Percentiles rank a stretch among this genome's conserved stretches.
These are phyloP conservation scores for Phaedon cochleariae DNA, from an alignment of 2,888 invertebrate species.

Conservation along the genomic window DNA sequence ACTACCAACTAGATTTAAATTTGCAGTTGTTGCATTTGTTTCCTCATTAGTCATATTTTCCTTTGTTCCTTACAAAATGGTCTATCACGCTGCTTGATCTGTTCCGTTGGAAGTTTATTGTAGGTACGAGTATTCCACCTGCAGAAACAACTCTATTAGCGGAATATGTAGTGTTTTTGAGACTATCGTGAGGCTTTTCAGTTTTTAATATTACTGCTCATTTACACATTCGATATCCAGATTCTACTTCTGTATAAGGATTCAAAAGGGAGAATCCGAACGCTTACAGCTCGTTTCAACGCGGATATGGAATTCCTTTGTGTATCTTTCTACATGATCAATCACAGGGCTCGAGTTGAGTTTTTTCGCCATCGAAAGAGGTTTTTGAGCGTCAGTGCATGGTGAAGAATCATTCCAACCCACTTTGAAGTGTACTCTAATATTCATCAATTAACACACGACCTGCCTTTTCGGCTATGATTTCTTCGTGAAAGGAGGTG, in stretches of 20 bases:
- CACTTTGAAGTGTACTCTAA: background rate
- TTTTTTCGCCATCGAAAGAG: background rate
- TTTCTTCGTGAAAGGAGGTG: too few relatives aligned
- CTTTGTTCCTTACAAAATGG: too few relatives aligned
- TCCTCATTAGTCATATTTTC: too few relatives aligned
- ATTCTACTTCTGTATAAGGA: background rate
- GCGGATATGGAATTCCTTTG: background rate
- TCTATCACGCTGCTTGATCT: too few relatives aligned
- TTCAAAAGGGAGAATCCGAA: background rate
- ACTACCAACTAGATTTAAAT: too few relatives aligned
- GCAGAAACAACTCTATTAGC: too few relatives aligned
- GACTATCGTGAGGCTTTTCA: background rate
- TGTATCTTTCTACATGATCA: background rate
- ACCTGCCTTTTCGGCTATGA: background rate
- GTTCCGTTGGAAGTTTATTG: too few relatives aligned
- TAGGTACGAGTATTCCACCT: too few relatives aligned
- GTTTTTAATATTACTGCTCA: background rate
- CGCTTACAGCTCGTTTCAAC: background rate
- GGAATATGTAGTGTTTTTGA: too few relatives aligned
- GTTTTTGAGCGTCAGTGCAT: background rate
- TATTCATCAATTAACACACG: background rate
- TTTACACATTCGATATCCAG: background rate
- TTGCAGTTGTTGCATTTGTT: too few relatives aligned
- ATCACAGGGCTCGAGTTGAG: background rate
- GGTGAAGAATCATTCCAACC: background rate